Evolutionary conservation across 92 coral and sea anemone species (phyloP).

Genomic region (Chrysogorgia sp.): DNA sequence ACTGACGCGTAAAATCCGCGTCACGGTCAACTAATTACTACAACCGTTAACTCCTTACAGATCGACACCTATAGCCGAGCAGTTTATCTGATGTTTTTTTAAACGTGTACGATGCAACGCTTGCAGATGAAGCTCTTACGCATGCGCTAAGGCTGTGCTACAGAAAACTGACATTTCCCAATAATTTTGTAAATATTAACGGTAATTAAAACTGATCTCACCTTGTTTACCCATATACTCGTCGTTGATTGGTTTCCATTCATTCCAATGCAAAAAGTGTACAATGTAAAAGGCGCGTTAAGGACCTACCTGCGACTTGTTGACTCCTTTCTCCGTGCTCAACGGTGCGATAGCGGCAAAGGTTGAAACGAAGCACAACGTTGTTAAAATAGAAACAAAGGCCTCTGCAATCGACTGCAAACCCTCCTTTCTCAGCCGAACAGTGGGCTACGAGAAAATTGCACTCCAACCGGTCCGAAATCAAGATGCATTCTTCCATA

Average conservation of each 20-base stretch:
- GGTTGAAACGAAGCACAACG: slow-evolving; percentile 16
- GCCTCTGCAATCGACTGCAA: slow-evolving; percentile 13
- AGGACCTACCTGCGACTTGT: slow-evolving; percentile 14
- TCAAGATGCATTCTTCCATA: slow-evolving; percentile 39
- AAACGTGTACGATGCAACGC: not conserved
- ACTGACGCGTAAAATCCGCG: too few species aligned
- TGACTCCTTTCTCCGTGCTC: slow-evolving; percentile 26
- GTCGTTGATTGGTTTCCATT: slow-evolving; percentile 94
- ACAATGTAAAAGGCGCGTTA: slow-evolving; percentile 79
- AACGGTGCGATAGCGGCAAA: slow-evolving; percentile 33
- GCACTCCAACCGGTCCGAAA: slow-evolving; percentile 15
- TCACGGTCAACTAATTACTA: too few species aligned
- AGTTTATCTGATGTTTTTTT: not conserved
- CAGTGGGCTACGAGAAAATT: slow-evolving; percentile 19
- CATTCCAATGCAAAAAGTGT: slow-evolving; percentile 85
- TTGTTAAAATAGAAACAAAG: slow-evolving; percentile 14
- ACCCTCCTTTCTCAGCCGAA: slow-evolving; percentile 42
- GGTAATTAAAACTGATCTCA: slow-evolving; percentile 99
- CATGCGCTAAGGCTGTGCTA: not conserved
- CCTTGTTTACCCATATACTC: slow-evolving; percentile 90
- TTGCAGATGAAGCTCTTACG: not conserved
- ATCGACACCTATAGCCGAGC: not conserved
- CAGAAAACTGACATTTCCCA: slow-evolving; percentile 22
- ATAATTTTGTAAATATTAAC: slow-evolving; percentile 94
- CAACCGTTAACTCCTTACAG: too few species aligned